These are phyloP conservation scores for Bostrychus sinensis DNA, from an alignment of 2,113 vertebrate genomes.

Conservation along the genomic window DNA sequence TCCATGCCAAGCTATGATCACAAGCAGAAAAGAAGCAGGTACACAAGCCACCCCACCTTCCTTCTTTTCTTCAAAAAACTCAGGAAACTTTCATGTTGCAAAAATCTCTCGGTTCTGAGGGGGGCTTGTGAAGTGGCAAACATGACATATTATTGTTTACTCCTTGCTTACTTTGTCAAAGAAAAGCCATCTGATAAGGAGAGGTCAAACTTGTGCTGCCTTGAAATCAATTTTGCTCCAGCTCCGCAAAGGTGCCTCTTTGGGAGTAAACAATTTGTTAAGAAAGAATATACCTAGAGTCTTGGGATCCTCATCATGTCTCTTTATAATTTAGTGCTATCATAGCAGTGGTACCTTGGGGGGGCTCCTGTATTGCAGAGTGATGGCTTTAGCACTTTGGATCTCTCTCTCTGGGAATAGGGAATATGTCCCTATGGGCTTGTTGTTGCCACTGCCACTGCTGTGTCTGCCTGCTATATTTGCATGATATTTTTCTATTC, in stretches of 20 bases:
- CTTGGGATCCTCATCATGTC: slow-evolving; percentile 63
- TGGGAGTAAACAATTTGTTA: slow-evolving; percentile 41
- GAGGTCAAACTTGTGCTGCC: slow-evolving; percentile 62
- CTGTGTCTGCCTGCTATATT: slow-evolving; percentile 76
- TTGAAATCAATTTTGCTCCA: slow-evolving; percentile 58
- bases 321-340: slow-evolving; percentile 60
- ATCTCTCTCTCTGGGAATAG: slow-evolving; percentile 61
- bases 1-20: slow-evolving; percentile 71
- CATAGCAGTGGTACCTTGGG: slow-evolving; percentile 59
- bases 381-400: slow-evolving; percentile 74
- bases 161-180: slow-evolving; percentile 55
- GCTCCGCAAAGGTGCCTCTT: slow-evolving; percentile 6
- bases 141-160: slow-evolving; percentile 72
- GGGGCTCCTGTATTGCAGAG: slow-evolving; percentile 68
- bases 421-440: slow-evolving; percentile 72
- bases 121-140: slow-evolving; percentile 67
- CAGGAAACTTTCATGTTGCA: slow-evolving; percentile 76
- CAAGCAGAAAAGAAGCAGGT: slow-evolving; percentile 70
- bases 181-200: slow-evolving; percentile 64
- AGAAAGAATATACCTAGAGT: slow-evolving; percentile 35
- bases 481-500: slow-evolving; percentile 79
- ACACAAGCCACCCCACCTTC: slow-evolving; percentile 69
- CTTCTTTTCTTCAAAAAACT: slow-evolving; percentile 45
- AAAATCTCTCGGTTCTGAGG: slow-evolving; percentile 57
- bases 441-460: slow-evolving; percentile 71